Evolutionary conservation across 2,888 invertebrate species (phyloP).

Genomic region (Zeuzera pyrina): DNA sequence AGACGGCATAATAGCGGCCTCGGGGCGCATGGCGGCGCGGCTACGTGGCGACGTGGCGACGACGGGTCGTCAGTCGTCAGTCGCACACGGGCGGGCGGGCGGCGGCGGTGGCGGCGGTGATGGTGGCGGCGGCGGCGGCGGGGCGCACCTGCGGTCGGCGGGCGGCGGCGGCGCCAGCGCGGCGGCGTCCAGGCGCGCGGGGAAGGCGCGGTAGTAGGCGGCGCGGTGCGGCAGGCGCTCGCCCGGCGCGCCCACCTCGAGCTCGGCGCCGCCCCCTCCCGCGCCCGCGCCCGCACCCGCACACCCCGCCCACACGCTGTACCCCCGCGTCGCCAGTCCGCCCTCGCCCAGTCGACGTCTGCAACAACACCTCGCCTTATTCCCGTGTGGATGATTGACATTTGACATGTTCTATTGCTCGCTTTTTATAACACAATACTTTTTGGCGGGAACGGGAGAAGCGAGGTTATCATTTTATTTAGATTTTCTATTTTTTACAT

Average conservation of each 20-base stretch:
- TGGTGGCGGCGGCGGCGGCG: constrained; percentile 3
- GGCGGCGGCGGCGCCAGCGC: constrained; percentile 54
- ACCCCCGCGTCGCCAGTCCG: constrained; percentile 51
- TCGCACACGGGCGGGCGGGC: too few species aligned
- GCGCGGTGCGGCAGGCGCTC: constrained; percentile 83
- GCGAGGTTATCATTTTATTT: too few species aligned
- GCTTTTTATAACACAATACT: too few species aligned
- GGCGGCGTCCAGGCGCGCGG: constrained; percentile 84
- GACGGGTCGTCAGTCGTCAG: too few species aligned
- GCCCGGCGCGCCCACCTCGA: constrained; percentile 86
- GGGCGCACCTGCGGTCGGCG: constrained; percentile 54
- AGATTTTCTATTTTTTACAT: too few species aligned
- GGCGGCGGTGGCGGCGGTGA: background rate
- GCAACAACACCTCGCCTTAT: constrained; percentile 35
- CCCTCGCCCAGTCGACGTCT: constrained; percentile 61
- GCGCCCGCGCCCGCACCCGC: constrained; percentile 66
- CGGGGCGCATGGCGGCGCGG: too few species aligned
- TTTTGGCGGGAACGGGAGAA: too few species aligned
- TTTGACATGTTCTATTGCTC: too few species aligned
- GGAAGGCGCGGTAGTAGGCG: constrained; percentile 86
- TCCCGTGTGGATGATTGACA: too few species aligned
- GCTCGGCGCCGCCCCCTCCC: constrained; percentile 73
- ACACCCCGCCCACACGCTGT: constrained; percentile 60
- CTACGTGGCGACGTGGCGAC: too few species aligned
- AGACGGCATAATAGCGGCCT: too few species aligned